Base-by-base conservation (phyloP, 2,113 vertebrate species). In the Trachemys scripta region DNA sequence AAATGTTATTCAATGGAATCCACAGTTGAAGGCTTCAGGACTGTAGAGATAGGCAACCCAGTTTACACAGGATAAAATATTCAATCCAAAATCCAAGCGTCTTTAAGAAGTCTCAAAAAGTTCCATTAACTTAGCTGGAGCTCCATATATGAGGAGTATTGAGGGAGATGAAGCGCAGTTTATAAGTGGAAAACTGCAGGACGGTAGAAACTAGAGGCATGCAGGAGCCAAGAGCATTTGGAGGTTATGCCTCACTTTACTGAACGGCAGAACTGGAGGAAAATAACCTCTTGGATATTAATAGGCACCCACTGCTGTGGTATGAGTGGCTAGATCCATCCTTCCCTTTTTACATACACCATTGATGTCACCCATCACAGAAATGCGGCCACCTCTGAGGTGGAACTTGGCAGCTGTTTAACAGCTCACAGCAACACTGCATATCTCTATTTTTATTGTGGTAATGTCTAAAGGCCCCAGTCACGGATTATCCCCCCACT, bases 401-500 rank as follows among this genome's bases (percentile, higher is more conserved):
- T 69, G 35, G 7, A n/a, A 31, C 29, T 62, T 62, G 29, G 13
- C 31, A 35, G 59, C 59, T 62, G 59, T 62, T 35, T 62, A 62
- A n/a, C 16, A n/a, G 62, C 8, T n/a, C 62, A 69, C 31, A 69
- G 14, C 62, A 65, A n/a, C 16, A 69, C 3, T n/a, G 13, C 59
- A 62, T 6, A 4, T 31, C 72, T 80, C 1, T 79, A 47, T 49
- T 88, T 87, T 38, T 16, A 1, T 56, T 89, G 80, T 56, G 69
- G 14, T 2, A 25, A 3, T 62, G 10, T 31, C 76, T 25, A 1
- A 38, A 80, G 17, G n/a, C 24, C 2, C 47, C 80, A 54, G 5
- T 0, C 0, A 1, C 38, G 10, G 3, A 7, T 16, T 2, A 8
- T 0, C 13, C 22, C 51, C 79, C 47, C 81, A 10, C 12, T 5